Evolutionary conservation across 2,888 invertebrate species (phyloP).

Genomic region (Hololepta plana): DNA sequence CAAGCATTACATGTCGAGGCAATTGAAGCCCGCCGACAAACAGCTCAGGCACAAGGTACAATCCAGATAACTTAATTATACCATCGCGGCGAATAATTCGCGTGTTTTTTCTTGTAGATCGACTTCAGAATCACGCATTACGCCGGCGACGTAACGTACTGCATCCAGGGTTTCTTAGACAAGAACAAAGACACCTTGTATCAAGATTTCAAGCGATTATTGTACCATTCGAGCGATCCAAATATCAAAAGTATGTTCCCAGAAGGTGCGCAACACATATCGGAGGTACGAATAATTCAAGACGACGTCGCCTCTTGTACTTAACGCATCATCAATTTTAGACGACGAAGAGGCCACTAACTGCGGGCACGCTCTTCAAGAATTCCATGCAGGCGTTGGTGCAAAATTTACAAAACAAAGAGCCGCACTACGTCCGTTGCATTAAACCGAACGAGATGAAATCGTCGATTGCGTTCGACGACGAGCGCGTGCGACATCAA

Average conservation of each 20-base stretch:
- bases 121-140: constrained; percentile 83
- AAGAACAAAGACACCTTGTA: constrained; percentile 94
- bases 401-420: constrained; percentile 73
- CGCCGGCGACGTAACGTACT: constrained; percentile 92
- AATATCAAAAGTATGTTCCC: constrained; percentile 87
- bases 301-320: neutral
- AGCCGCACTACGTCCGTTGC: constrained; percentile 93
- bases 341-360: constrained; percentile 89
- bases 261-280: constrained; percentile 81
- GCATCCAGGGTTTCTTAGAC: constrained; percentile 80
- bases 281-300: constrained; percentile 38
- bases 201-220: constrained; percentile 88
- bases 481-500: constrained; percentile 56
- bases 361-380: constrained; percentile 88
- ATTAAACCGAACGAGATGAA: constrained; percentile 95
- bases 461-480: constrained; percentile 70
- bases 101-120: constrained; percentile 11
- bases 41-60: constrained; percentile 50
- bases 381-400: constrained; percentile 86
- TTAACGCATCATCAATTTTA: constrained; percentile 19
- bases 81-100: too few species aligned
- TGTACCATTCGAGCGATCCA: constrained; percentile 64
- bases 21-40: constrained; percentile 67
- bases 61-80: neutral
- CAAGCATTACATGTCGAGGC: constrained; percentile 79